Conservation (phyloP, 1,140 invertebrate genomes). For the Meteorus sp. region DNA sequence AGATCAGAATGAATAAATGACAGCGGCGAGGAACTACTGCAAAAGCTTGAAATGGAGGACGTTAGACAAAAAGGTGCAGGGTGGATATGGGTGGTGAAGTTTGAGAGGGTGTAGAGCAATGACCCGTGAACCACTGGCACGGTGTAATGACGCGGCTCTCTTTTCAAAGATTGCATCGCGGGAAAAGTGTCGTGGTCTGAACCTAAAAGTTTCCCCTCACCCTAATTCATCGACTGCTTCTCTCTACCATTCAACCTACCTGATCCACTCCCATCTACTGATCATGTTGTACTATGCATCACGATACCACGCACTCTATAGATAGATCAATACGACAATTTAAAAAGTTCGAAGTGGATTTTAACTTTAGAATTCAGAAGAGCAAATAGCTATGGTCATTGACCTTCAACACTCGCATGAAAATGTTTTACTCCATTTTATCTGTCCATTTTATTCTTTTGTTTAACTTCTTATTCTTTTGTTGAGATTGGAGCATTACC, state of each 20-base stretch:
- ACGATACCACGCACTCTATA: too few species aligned
- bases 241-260: too few species aligned
- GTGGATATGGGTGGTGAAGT: too few species aligned
- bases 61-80: slow-evolving; percentile 28
- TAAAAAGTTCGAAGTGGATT: too few species aligned
- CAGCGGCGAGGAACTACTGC: slow-evolving; percentile 22
- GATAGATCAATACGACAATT: too few species aligned
- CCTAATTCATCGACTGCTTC: slow-evolving; percentile 13
- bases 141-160: slow-evolving; percentile 60
- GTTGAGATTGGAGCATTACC: too few species aligned
- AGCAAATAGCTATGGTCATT: neutral
- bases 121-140: slow-evolving; percentile 55
- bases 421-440: too few species aligned
- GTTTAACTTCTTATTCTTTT: too few species aligned
- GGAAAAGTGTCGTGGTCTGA: slow-evolving; percentile 49
- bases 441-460: too few species aligned
- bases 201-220: slow-evolving; percentile 12
- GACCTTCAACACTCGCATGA: too few species aligned
- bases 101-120: slow-evolving; percentile 49
- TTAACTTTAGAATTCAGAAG: neutral
- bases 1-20: slow-evolving; percentile 19
- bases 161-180: slow-evolving; percentile 60
- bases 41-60: slow-evolving; percentile 31
- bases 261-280: too few species aligned
- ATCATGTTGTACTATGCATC: neutral